Evolutionary conservation across 1,140 invertebrate species (phyloP), one percentile per base, ranked within the genome.

Genomic region (Cyclargus thomasi): DNA sequence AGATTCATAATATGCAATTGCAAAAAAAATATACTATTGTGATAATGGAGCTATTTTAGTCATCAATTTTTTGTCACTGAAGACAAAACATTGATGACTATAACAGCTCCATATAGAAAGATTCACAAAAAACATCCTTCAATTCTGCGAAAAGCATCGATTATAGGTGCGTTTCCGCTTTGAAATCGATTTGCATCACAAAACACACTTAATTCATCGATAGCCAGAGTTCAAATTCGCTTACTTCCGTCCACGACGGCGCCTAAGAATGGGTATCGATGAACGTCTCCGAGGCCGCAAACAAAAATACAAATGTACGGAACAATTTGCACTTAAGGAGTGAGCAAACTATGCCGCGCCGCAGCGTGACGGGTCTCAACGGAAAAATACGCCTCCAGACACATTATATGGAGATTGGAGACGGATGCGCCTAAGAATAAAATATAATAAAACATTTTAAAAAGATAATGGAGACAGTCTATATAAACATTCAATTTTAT

Each of bases 251-350:
- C 29, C 29, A 47, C 39, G 39, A 47, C 39, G 39, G 39, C 39
- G 39, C 39, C 18, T 20, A 59, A 59, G 20, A 59, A 59, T 20
- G 20, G 55, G 18, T 59, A 59, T 59, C 55, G 21, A 59, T 59
- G 55, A 59, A 59, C 18, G 53, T 55, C 53, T 17, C 17, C 55
- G 55, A 2, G 55, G 55, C 17, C 18, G 62, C 68, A 65, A 70
- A 64, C 70, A 67, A 64, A 65, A 73, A 70, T 70, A 76, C 72
- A 72, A 74, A 78, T 76, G 73, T 74, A 73, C 69, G 65, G 53
- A 68, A 65, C 69, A 62, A 68, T 72, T 77, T 74, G 63, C 67
- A 72, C 68, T 67, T n/a, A n/a, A n/a, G n/a, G n/a, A n/a, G n/a
- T n/a, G n/a, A n/a, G n/a, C n/a, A n/a, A n/a, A n/a, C n/a, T n/a